A percentile compares a stretch with the other conserved stretches of the same genome.
Conservation (phyloP, 2,888 invertebrate genomes). For the Drosophila villosipedis region DNA sequence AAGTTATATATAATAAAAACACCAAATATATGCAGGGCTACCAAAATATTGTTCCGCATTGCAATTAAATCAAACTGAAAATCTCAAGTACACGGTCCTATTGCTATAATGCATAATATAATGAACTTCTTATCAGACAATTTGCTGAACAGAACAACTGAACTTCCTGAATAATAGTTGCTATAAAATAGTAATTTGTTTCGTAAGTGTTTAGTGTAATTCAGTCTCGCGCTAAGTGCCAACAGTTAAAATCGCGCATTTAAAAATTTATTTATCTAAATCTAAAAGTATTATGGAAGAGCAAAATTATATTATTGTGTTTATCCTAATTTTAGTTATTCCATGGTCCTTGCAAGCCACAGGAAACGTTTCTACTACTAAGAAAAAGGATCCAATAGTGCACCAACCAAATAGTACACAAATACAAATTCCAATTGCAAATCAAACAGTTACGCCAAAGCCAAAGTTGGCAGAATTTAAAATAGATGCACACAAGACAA, state of each 20-base stretch:
- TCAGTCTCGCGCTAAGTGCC: conserved; percentile 34
- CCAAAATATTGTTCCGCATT: conserved; percentile 5
- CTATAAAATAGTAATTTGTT: conserved; percentile 35
- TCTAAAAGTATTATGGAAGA: conserved; percentile 22
- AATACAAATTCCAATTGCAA: conserved; percentile 6
- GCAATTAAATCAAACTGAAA: conserved; percentile 8
- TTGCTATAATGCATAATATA: conserved; percentile 5
- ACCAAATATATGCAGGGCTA: background rate
- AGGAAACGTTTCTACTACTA: conserved; percentile 7
- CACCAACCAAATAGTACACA: conserved; percentile 32
- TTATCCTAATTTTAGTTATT: conserved; percentile 25
- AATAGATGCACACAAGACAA: conserved; percentile 68
- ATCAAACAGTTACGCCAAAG: conserved; percentile 38
- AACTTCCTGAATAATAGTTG: conserved; percentile 40
- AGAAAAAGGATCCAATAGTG: conserved; percentile 45
- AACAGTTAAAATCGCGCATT: conserved; percentile 5
- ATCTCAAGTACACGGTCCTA: conserved; percentile 35
- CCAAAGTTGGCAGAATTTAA: conserved; percentile 66
- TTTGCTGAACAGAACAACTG: background rate
- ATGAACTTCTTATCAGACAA: conserved; percentile 36
- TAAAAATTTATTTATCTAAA: background rate
- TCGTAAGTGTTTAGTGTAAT: conserved; percentile 1
- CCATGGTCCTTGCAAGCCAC: conserved; percentile 21
- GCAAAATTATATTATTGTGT: conserved; percentile 1
- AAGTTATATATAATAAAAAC: background rate